Conservation (phyloP, 64 coral and sea anemone genomes). For the Exaiptasia diaphana region DNA sequence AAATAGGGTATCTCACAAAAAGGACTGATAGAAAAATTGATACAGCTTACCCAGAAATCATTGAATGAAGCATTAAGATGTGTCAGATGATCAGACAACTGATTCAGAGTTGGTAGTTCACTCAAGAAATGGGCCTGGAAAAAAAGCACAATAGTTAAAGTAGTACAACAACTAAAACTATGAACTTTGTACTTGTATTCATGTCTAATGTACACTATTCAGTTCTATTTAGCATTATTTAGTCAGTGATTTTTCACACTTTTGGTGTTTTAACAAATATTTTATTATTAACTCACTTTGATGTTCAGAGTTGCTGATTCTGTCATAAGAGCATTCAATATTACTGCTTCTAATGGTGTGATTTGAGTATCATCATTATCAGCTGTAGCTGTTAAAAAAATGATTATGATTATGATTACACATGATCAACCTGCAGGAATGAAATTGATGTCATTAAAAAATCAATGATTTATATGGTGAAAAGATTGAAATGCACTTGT, state of each 20-base stretch:
- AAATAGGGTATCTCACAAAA: too few species aligned
- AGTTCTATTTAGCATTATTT: too few species aligned
- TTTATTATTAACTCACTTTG: conserved; percentile 45
- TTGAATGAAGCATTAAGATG: conserved; percentile 93
- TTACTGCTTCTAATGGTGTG: conserved; percentile 73
- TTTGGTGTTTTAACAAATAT: not conserved
- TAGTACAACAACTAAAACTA: too few species aligned
- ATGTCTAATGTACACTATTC: too few species aligned
- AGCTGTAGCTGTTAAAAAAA: conserved; percentile 10
- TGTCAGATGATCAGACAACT: conserved; percentile 61
- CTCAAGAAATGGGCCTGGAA: conserved; percentile 74
- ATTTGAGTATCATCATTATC: conserved; percentile 44
- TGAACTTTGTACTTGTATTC: too few species aligned
- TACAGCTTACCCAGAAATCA: conserved; percentile 76
- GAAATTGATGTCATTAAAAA: too few species aligned
- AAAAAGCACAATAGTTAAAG: too few species aligned
- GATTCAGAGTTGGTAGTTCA: conserved; percentile 56
- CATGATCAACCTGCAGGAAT: too few species aligned
- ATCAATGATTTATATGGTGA: too few species aligned
- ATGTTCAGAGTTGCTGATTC: conserved; percentile 67
- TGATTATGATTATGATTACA: too few species aligned
- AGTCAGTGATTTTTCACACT: too few species aligned
- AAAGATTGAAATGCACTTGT: too few species aligned
- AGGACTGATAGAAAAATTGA: not conserved
- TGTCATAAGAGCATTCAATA: conserved; percentile 80